Percentiles rank a stretch among this genome's conserved stretches.
Conservation (phyloP, 2,113 vertebrate species). For the Lagopus muta region DNA sequence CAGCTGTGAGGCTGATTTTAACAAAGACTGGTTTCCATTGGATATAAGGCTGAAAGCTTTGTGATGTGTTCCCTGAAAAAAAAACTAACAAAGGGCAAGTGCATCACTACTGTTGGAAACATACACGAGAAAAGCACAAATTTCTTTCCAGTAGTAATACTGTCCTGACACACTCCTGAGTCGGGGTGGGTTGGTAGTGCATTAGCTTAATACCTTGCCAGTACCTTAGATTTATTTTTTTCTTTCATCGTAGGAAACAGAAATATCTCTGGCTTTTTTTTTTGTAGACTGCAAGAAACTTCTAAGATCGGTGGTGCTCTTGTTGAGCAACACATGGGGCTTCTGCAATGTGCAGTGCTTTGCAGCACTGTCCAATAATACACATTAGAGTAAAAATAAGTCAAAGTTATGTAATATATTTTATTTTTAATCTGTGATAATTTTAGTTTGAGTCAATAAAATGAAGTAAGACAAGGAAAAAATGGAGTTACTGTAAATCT, state of each 20-base stretch:
- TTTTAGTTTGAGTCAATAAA: not conserved
- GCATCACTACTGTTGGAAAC: not conserved
- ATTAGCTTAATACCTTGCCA: not conserved
- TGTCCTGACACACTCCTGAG: not conserved
- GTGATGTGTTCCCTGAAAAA: constrained; percentile 19
- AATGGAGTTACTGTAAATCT: not conserved
- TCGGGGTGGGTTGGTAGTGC: not conserved
- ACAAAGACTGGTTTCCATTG: constrained; percentile 54
- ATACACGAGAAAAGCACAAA: not conserved
- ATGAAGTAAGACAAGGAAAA: not conserved
- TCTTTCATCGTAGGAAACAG: not conserved
- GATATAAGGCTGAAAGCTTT: constrained; percentile 35
- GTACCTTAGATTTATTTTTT: not conserved
- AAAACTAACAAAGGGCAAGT: not conserved
- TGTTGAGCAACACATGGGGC: not conserved
- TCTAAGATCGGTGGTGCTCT: not conserved
- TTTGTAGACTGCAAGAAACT: not conserved
- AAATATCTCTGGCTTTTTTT: not conserved
- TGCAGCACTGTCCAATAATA: not conserved
- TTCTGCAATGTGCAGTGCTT: not conserved
- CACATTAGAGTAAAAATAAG: not conserved
- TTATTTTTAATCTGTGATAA: not conserved
- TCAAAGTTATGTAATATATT: not conserved
- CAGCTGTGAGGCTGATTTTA: constrained; percentile 60
- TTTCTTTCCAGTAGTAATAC: not conserved